Conservation (phyloP, 2,113 vertebrate species). For the Morone chrysops region DNA sequence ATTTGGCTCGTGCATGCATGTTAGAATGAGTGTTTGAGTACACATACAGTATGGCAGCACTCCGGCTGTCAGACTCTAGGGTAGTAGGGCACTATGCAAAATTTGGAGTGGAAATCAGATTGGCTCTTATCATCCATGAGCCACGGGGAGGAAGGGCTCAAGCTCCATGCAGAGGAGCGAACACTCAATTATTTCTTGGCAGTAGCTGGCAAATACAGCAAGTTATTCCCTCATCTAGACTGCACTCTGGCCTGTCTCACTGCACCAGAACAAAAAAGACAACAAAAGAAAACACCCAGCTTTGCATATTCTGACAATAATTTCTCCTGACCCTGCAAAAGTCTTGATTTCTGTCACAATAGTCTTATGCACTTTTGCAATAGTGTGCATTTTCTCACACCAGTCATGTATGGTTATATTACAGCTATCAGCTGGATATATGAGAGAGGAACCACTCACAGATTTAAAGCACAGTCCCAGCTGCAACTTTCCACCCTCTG, state of each 20-base stretch:
- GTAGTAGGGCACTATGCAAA: constrained; percentile 60
- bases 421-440: constrained; percentile 23
- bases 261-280: constrained; percentile 49
- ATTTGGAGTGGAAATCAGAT: constrained; percentile 47
- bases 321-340: constrained; percentile 60
- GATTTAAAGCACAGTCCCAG: background rate
- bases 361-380: constrained; percentile 43
- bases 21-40: constrained; percentile 34
- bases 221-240: constrained; percentile 41
- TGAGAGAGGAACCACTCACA: background rate
- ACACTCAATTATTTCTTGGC: constrained; percentile 41
- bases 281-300: background rate
- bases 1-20: constrained; percentile 47
- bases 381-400: constrained; percentile 38
- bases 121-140: constrained; percentile 23
- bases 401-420: constrained; percentile 29
- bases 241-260: constrained; percentile 2
- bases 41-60: background rate
- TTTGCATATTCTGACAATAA: constrained; percentile 50
- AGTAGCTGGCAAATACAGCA: constrained; percentile 29
- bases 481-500: background rate
- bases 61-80: constrained; percentile 50
- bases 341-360: constrained; percentile 57
- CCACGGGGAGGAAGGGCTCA: constrained; percentile 19
- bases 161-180: constrained; percentile 6